These are phyloP conservation scores for Eretmochelys imbricata DNA, from an alignment of 2,113 vertebrate genomes.

Conservation along the genomic window DNA sequence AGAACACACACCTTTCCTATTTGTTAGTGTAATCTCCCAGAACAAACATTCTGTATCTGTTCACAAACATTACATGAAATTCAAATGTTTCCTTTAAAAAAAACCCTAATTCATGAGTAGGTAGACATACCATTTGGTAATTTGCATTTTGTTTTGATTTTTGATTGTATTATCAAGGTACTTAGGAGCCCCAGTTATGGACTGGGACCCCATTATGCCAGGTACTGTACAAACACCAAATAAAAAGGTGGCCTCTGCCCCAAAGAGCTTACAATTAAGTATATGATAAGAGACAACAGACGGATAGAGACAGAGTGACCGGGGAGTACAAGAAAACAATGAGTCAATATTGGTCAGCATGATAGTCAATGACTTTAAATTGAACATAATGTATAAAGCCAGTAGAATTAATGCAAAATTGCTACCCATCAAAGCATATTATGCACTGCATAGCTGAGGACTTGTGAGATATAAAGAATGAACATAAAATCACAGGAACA, in stretches of 20 bases:
- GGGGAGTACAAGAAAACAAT: not conserved
- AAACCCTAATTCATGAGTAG: slow-evolving; percentile 16
- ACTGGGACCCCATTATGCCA: not conserved
- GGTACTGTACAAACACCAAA: not conserved
- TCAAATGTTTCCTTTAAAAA: slow-evolving; percentile 25
- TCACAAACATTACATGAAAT: slow-evolving; percentile 41
- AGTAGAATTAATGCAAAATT: not conserved
- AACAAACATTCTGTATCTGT: slow-evolving; percentile 28
- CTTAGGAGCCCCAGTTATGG: not conserved
- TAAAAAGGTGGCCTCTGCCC: not conserved
- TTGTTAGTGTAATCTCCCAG: slow-evolving; percentile 43
- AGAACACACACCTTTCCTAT: not conserved
- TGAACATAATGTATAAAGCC: not conserved
- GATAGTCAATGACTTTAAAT: not conserved
- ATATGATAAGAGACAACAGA: not conserved
- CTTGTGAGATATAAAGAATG: not conserved
- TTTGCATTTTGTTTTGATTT: not conserved
- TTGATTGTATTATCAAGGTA: not conserved
- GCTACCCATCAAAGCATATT: not conserved
- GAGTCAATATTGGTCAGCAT: not conserved
- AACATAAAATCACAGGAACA: not conserved
- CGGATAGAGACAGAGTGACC: not conserved
- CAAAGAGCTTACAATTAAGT: not conserved
- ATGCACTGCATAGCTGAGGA: not conserved
- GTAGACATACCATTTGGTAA: not conserved